Conservation (phyloP, 2,797 vertebrate species). For the Periophthalmus magnuspinnatus region DNA sequence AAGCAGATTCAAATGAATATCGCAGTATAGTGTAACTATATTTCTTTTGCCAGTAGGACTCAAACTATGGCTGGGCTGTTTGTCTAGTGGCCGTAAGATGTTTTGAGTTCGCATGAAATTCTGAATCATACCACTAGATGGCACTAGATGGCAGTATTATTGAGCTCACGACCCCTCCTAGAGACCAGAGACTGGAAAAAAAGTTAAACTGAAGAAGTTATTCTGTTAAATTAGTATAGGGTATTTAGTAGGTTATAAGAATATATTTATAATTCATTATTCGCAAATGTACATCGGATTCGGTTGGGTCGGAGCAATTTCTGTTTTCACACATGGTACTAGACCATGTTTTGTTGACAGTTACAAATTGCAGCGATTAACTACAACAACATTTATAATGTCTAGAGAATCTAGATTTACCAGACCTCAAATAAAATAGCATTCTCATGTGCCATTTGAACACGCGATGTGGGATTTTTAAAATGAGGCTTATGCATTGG, state of each 20-base stretch:
- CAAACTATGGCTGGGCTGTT: too few relatives aligned
- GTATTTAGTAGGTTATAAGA: too few relatives aligned
- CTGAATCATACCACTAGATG: constrained; percentile 47
- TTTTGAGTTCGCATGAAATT: background rate
- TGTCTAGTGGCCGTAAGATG: background rate
- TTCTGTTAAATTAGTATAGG: background rate
- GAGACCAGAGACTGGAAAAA: too few relatives aligned
- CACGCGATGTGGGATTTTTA: background rate
- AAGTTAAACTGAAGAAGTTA: too few relatives aligned
- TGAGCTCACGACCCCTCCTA: constrained; percentile 1
- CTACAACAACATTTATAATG: background rate
- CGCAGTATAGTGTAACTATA: too few relatives aligned
- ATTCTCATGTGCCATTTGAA: background rate
- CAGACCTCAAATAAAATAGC: background rate
- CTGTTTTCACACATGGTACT: background rate
- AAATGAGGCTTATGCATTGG: background rate
- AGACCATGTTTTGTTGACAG: background rate
- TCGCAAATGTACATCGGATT: background rate
- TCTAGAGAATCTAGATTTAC: background rate
- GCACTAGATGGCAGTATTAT: constrained; percentile 56
- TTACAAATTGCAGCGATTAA: background rate
- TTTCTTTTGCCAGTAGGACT: too few relatives aligned
- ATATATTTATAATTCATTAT: background rate
- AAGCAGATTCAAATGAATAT: too few relatives aligned
- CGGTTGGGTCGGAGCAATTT: background rate